Evolutionary conservation across 2,888 invertebrate species (phyloP), one percentile per base, ranked within the genome.

Genomic region (Fragum fragum): DNA sequence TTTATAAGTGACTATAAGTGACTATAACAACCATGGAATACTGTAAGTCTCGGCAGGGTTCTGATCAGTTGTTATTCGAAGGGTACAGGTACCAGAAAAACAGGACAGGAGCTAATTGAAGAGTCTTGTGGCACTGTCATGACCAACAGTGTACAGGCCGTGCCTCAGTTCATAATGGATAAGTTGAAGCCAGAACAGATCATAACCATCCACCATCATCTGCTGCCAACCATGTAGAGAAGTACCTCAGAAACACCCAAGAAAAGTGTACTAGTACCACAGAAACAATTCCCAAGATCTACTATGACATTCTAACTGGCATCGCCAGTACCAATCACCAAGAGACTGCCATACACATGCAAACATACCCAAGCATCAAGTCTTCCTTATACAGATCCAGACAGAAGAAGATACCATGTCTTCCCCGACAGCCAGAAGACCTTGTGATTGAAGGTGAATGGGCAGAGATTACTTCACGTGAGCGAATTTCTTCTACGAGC

Each of bases 331-430:
- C 2, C 23, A 63, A 63, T 18, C 3, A 29, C 63, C 28, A 21
- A n/a, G 63, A 36, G 11, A n/a, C 26, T 29, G 32, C 32, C 18
- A 16, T 36, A n/a, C 29, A 63, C 26, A 63, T 32, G 5, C 3
- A 36, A 36, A 36, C 3, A 57, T 29, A 6, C 36, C 63, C 63
- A 28, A 32, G 32, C 18, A 18, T 63, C 1, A 63, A 63, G 63
- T 63, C 63, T 1, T 29, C 63, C 11, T n/a, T 63, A n/a, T 63
- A 63, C 63, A 57, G 32, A 7, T 6, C 63, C 29, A 63, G 63
- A 63, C 6, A 29, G 18, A 63, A 29, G 63, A 63, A 29, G 32
- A 63, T 63, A 32, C 68, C 68, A 14, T 11, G 23, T n/a, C 68
- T 42, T 14, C 68, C 68, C 1, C 1, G 21, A 32, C 28, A 23